Conservation (phyloP, 2,797 vertebrate genomes). For the Sebastes variabilis region DNA sequence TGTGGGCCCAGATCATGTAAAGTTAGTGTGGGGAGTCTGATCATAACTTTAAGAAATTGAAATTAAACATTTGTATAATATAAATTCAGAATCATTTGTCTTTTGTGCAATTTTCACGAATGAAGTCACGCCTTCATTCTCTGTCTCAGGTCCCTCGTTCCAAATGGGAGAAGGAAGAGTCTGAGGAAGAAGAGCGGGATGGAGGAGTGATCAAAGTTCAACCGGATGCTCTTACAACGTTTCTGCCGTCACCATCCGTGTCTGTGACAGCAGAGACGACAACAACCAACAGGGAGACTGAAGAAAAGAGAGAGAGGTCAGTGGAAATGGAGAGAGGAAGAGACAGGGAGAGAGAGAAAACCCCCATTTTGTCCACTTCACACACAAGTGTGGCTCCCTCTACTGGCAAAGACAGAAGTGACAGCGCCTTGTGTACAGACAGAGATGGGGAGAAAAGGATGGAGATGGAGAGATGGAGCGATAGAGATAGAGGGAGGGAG, state of each 20-base stretch:
- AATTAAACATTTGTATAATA: background rate
- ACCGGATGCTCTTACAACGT: background rate
- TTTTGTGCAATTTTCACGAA: background rate
- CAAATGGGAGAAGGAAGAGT: constrained; percentile 90
- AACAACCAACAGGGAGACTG: constrained; percentile 73
- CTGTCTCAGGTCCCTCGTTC: constrained; percentile 83
- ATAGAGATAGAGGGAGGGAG: constrained; percentile 17
- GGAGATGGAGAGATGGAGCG: constrained; percentile 12
- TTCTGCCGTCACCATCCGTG: background rate
- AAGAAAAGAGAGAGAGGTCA: constrained; percentile 23
- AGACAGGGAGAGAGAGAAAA: constrained; percentile 9
- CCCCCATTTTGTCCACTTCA: background rate
- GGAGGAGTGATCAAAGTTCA: constrained; percentile 60
- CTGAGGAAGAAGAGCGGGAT: constrained; percentile 85
- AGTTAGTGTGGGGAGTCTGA: background rate
- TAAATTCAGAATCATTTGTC: background rate
- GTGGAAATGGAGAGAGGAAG: constrained; percentile 19
- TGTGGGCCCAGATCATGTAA: background rate
- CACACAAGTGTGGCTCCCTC: constrained; percentile 46
- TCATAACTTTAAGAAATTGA: background rate
- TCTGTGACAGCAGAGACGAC: background rate
- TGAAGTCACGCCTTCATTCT: background rate
- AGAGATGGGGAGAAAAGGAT: constrained; percentile 3
- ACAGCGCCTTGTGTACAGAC: background rate
- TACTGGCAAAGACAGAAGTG: constrained; percentile 41